Conservation (phyloP, 2,113 vertebrate species). For the Macquaria australasica region DNA sequence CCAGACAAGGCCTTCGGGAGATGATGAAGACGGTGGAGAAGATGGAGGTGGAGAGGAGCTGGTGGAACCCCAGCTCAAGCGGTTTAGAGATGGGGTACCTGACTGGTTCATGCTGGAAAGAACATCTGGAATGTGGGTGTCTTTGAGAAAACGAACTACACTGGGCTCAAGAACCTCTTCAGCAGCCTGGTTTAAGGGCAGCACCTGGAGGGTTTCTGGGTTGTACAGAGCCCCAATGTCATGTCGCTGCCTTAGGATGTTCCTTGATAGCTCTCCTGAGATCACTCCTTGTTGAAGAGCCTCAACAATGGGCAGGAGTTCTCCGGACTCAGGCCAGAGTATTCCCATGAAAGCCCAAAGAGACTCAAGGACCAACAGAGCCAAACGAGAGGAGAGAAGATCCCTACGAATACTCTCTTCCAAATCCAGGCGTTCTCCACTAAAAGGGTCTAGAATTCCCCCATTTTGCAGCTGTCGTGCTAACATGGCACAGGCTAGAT, state of each 20-base stretch:
- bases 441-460: constrained; percentile 89
- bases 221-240: constrained; percentile 87
- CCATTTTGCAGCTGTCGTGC: constrained; percentile 89
- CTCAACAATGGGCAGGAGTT: constrained; percentile 86
- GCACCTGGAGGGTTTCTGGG: constrained; percentile 85
- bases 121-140: constrained; percentile 87
- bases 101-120: constrained; percentile 81
- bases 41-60: constrained; percentile 72
- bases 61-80: constrained; percentile 69
- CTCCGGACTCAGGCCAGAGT: constrained; percentile 92
- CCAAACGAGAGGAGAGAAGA: constrained; percentile 86
- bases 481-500: constrained; percentile 90
- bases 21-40: constrained; percentile 55
- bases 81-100: constrained; percentile 72
- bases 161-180: constrained; percentile 82
- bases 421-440: constrained; percentile 85
- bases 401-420: constrained; percentile 88
- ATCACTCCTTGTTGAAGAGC: constrained; percentile 91
- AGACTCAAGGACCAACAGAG: constrained; percentile 90
- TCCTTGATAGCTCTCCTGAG: constrained; percentile 85
- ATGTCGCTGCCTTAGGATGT: constrained; percentile 86
- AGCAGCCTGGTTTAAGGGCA: constrained; percentile 86
- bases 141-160: constrained; percentile 80
- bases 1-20: constrained; percentile 37
- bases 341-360: constrained; percentile 89